Conservation (phyloP, 1,140 invertebrate genomes). For the Macrobrachium rosenbergii region DNA sequence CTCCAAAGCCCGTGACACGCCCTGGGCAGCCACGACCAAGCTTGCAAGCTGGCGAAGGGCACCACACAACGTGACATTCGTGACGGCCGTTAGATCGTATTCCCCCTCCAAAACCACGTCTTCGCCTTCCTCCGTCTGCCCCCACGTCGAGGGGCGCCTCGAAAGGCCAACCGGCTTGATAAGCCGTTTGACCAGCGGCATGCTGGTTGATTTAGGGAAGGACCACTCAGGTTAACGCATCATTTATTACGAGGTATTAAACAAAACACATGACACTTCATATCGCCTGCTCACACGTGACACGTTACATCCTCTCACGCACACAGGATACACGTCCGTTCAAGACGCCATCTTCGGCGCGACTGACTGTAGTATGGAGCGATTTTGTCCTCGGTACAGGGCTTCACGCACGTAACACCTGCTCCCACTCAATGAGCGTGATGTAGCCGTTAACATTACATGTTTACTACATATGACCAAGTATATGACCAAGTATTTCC, state of each 20-base stretch:
- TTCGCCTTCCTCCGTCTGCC: conserved; percentile 71
- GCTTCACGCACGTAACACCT: conserved; percentile 33
- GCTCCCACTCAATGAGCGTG: conserved; percentile 36
- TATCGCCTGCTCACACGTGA: conserved; percentile 29
- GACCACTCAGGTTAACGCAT: conserved; percentile 18
- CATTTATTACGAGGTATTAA: conserved; percentile 15
- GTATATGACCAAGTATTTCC: background rate
- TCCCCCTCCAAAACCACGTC: conserved; percentile 74
- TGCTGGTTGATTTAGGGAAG: conserved; percentile 27
- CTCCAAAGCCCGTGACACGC: conserved; percentile 82
- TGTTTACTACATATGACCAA: background rate
- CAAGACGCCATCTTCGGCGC: conserved; percentile 53
- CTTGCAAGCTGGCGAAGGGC: conserved; percentile 83
- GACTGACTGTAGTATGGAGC: conserved; percentile 25
- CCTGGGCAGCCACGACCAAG: conserved; percentile 81
- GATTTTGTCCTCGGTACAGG: conserved; percentile 35
- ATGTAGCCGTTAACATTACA: background rate
- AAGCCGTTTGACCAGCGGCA: conserved; percentile 63
- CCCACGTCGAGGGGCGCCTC: conserved; percentile 51
- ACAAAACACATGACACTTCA: conserved; percentile 15
- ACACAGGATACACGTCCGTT: conserved; percentile 10
- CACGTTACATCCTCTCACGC: conserved; percentile 1
- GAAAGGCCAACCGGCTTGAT: conserved; percentile 45
- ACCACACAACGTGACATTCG: conserved; percentile 82
- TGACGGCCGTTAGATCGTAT: conserved; percentile 81